Base-by-base conservation (phyloP, 2,113 vertebrate species). In the Mola mola region DNA sequence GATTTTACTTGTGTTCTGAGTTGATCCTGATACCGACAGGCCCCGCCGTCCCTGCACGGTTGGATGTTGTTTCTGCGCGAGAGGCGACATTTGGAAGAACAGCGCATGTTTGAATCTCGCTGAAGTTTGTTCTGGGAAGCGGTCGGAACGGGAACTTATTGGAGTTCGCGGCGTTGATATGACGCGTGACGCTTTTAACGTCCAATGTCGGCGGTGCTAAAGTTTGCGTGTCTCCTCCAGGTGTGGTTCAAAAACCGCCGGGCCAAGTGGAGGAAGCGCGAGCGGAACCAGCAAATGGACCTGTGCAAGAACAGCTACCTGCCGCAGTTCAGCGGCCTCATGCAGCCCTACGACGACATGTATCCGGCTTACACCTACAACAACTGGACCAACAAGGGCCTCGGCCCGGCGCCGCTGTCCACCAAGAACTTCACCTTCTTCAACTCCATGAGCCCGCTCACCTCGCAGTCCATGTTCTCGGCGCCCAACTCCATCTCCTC, bases 181-280 rank as follows among this genome's bases (percentile, higher is more conserved):
- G 33, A 34, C 33, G 12, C 12, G 13, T 36, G 12, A 5, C 34
- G 2, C 3, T 3, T 36, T 12, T 36, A 36, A 12, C 2, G 4
- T 15, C n/a, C 29, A 17, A 11, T 10, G 22, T 2, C 29, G 8
- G 29, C 12, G 11, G 12, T 36, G 3, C 4, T 10, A 75, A 20
- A 74, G 60, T 11, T 3, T 7, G 24, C 48, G 29, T 66, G 8
- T 68, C 13, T 74, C 52, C 7, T 67, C 0, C 85, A 99, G 97
- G 97, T 98, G 34, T 99, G 97, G 97, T 98, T 99, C 89, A 98
- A 99, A 87, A 99, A 99, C 90, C 95, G 97, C 53, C 89, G 97
- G 67, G 97, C 97, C 70, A 99, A 99, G 86, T 98, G 97, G 97
- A 92, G 97, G 82, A 99, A 99, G 92, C 92, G 97, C 47, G 97